phyloP scores from a whole-genome alignment of 2,113 vertebrate genomes.

The Pelecanoides urinatrix region DNA sequence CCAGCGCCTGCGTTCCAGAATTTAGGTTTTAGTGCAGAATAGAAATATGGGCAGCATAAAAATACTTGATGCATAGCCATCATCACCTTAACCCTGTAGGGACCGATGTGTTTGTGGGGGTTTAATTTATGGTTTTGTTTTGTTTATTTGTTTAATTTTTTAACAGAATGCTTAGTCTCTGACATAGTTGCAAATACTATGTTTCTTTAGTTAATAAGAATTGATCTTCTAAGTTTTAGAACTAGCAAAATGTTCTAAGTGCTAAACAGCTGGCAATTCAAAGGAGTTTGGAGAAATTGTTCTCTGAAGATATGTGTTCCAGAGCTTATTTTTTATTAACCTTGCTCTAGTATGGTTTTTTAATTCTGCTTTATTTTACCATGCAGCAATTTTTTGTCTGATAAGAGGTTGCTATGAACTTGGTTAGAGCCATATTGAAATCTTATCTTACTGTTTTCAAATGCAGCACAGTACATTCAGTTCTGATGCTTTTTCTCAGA shows the following conservation, averaged over 20 bases:
- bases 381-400: background rate
- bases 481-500: background rate
- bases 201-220: background rate
- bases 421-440: background rate
- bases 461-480: background rate
- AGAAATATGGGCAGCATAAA: background rate
- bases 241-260: background rate
- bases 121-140: background rate
- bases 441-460: background rate
- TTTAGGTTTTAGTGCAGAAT: background rate
- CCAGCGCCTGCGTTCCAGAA: background rate
- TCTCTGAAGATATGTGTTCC: background rate
- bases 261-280: background rate
- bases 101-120: background rate
- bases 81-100: background rate
- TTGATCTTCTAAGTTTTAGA: background rate
- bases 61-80: background rate
- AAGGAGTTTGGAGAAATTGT: background rate
- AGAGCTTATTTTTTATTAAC: background rate
- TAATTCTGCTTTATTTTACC: background rate
- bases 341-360: background rate
- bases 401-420: background rate
- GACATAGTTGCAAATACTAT: background rate
- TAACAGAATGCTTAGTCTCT: background rate
- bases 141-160: background rate